phyloP scores from a whole-genome alignment of 2,797 vertebrate genomes.

The Periparus ater region DNA sequence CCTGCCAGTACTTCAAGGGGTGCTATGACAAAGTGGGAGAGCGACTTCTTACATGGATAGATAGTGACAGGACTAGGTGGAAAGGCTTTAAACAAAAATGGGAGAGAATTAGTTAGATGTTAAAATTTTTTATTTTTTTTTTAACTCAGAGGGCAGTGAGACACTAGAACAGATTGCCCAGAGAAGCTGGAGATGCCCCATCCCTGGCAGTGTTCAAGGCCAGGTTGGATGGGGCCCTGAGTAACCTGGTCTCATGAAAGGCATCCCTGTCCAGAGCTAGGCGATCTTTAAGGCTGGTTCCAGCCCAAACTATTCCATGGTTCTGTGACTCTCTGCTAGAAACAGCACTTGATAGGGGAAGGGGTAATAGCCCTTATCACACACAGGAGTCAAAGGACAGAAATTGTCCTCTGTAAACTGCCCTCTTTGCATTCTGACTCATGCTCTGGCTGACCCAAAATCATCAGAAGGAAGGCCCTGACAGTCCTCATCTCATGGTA shows the following conservation, averaged over 20 bases:
- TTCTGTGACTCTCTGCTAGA: neutral
- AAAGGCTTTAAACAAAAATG: neutral
- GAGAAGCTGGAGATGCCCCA: neutral
- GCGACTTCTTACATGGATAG: neutral
- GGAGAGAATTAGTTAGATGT: neutral
- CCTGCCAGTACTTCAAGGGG: neutral
- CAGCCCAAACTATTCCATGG: neutral
- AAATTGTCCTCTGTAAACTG: neutral
- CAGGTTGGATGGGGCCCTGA: neutral
- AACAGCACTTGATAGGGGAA: neutral
- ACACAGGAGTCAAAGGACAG: neutral
- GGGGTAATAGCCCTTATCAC: neutral
- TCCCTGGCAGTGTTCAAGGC: neutral
- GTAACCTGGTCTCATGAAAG: neutral
- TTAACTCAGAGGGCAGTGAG: neutral
- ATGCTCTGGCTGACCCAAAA: neutral
- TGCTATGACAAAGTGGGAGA: neutral
- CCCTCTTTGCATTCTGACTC: neutral
- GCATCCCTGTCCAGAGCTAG: neutral
- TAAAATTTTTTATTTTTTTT: neutral
- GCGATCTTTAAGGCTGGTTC: rapidly evolving
- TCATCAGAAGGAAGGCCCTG: neutral
- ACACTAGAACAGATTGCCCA: neutral
- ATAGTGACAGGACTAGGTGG: neutral
- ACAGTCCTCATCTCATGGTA: neutral